Base-by-base conservation (phyloP, 1,140 invertebrate species). In the Leptopilina clavipes region DNA sequence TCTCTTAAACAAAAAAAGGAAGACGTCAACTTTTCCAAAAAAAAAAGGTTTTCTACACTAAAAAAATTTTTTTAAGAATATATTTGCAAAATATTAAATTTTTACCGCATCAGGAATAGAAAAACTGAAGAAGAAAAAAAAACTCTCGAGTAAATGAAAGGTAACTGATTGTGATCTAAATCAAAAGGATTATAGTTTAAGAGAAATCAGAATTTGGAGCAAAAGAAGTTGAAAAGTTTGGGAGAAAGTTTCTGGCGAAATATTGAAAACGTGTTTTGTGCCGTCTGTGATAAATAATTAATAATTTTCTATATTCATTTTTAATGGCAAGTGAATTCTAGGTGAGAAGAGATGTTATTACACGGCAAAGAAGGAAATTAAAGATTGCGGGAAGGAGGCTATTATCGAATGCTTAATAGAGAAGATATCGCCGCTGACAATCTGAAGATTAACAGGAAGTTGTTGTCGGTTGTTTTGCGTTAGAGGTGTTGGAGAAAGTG, bases 381-480 rank as follows among this genome's bases (percentile, higher is more conserved):
- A 31, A 0, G 11, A 25, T 59, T 25, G 22, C 22, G 22, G 11
- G 5, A 9, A 59, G 19, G 56, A 14, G 19, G 12, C 18, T 25
- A 14, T 25, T 59, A 14, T 59, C 18, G 54, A 59, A 59, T 59
- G 40, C 70, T 37, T 71, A 37, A n/a, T 40, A n/a, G 45, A 73
- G 22, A 73, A 73, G 71, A 45, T 73, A 45, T 8, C 12, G 45
- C 45, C 12, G 45, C 45, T 73, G 19, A 59, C 22, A 45, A 45
- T 72, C 40, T 3, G 22, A 72, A 48, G 40, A 72, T 71, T 19
- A 22, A 72, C 14, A 52, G 71, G 19, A 72, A 72, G 71, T 43
- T 43, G 10, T 52, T 48, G 18, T 31, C 17, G 44, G 45, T 44
- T 17, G 18, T 22, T 73, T 73, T 52, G 71, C 59, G 11, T n/a